Percentiles rank a stretch among this genome's conserved stretches.
Conservation (phyloP, 2,113 vertebrate species). For the Eublepharis macularius region DNA sequence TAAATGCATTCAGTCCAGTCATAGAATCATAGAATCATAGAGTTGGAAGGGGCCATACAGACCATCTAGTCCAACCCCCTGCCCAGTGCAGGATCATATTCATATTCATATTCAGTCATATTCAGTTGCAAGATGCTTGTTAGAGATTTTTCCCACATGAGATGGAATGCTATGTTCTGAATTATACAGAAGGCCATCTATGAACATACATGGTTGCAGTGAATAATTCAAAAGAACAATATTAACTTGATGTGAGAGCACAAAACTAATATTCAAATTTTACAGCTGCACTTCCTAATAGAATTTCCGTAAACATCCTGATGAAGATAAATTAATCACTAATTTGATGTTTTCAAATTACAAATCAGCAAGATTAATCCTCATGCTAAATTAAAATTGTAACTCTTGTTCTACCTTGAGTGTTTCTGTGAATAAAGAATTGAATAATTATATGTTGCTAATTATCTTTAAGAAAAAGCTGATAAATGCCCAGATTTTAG, state of each 20-base stretch:
- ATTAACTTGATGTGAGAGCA: conserved; percentile 35
- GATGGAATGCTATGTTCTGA: conserved; percentile 42
- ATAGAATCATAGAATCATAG: too few relatives aligned
- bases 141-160: conserved; percentile 51
- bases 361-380: conserved; percentile 39
- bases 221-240: conserved; percentile 46
- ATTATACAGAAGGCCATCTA: conserved; percentile 49
- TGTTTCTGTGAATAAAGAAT: background rate
- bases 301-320: conserved; percentile 49
- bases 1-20: too few relatives aligned
- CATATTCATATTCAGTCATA: too few relatives aligned
- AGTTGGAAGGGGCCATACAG: too few relatives aligned
- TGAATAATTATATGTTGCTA: background rate
- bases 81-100: too few relatives aligned
- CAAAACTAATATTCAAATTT: conserved; percentile 57
- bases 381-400: conserved; percentile 18
- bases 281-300: conserved; percentile 44
- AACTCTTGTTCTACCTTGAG: background rate
- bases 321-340: conserved; percentile 54
- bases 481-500: background rate
- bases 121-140: conserved; percentile 36
- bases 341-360: conserved; percentile 42
- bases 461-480: background rate
- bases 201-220: conserved; percentile 21
- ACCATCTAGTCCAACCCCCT: too few relatives aligned